Conservation (phyloP, 1,140 invertebrate genomes). For the Plectrocnemia conspersa region DNA sequence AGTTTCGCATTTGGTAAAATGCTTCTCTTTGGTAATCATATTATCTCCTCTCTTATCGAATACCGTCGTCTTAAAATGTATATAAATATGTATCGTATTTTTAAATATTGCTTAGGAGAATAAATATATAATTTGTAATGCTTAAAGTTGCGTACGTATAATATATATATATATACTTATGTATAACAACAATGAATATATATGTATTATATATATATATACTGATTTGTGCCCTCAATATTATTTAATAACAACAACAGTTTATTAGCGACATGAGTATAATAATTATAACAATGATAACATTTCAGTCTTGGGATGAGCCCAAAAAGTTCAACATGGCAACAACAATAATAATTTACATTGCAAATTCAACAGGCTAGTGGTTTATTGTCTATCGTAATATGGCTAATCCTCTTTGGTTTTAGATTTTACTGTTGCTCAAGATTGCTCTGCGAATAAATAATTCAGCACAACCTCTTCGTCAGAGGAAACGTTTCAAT, state of each 20-base stretch:
- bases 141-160: neutral
- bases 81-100: neutral
- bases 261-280: slow-evolving; percentile 20
- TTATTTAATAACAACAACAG: slow-evolving; percentile 20
- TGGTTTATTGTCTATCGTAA: slow-evolving; percentile 33
- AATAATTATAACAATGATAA: slow-evolving; percentile 34
- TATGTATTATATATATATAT: too few relatives aligned
- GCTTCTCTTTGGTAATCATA: slow-evolving; percentile 35
- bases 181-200: slow-evolving; percentile 21
- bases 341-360: slow-evolving; percentile 22
- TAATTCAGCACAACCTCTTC: slow-evolving; percentile 19
- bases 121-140: slow-evolving; percentile 8
- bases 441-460: slow-evolving; percentile 6
- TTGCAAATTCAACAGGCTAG: slow-evolving; percentile 25
- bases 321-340: slow-evolving; percentile 31
- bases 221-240: slow-evolving; percentile 30
- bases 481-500: neutral
- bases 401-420: slow-evolving; percentile 35
- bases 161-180: slow-evolving; percentile 6
- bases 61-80: neutral
- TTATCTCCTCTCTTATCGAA: too few relatives aligned
- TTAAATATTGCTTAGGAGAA: slow-evolving; percentile 14
- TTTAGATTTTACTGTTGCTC: slow-evolving; percentile 17
- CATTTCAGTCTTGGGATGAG: slow-evolving; percentile 32
- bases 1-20: slow-evolving; percentile 31